A percentile compares a stretch with the other conserved stretches of the same genome.
Evolutionary conservation across 2,888 invertebrate genomes (phyloP).

Genomic region (Terebella lapidaria): DNA sequence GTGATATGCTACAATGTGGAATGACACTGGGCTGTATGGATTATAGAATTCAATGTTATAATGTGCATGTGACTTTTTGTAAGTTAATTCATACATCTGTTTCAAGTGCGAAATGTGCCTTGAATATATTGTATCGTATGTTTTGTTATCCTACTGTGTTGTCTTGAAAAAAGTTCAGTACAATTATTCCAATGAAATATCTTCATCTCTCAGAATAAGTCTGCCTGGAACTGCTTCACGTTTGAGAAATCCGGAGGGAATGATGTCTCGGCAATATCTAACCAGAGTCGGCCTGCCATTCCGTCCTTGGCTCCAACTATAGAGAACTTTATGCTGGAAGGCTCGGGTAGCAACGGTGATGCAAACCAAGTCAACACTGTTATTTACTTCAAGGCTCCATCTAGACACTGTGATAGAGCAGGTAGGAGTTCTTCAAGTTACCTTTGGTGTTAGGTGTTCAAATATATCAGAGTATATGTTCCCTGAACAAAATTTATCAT

Average conservation of each 20-base stretch:
- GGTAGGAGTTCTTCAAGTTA: too few relatives aligned
- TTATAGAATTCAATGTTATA: neutral
- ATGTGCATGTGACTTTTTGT: neutral
- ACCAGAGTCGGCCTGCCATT: conserved; percentile 26
- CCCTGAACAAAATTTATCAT: too few relatives aligned
- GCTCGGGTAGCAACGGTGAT: conserved; percentile 15
- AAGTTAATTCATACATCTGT: too few relatives aligned
- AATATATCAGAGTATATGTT: too few relatives aligned
- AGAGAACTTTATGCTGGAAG: conserved; percentile 30
- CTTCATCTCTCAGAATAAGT: conserved; percentile 1
- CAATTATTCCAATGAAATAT: neutral
- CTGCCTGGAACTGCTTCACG: conserved; percentile 37
- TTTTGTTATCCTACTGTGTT: too few relatives aligned
- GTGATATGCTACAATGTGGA: neutral
- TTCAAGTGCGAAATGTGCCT: too few relatives aligned
- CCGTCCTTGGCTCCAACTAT: conserved; percentile 31
- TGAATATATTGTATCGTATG: too few relatives aligned
- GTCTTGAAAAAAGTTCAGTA: too few relatives aligned
- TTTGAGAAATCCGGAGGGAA: conserved; percentile 31
- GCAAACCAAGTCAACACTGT: conserved; percentile 18
- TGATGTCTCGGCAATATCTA: conserved; percentile 34
- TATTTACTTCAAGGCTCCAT: conserved; percentile 35
- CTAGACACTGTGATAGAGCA: conserved; percentile 28
- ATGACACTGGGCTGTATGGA: neutral
- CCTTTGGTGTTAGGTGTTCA: too few relatives aligned